phyloP scores from a whole-genome alignment of 2,888 invertebrate species.

The Cataglyphis albicans region DNA sequence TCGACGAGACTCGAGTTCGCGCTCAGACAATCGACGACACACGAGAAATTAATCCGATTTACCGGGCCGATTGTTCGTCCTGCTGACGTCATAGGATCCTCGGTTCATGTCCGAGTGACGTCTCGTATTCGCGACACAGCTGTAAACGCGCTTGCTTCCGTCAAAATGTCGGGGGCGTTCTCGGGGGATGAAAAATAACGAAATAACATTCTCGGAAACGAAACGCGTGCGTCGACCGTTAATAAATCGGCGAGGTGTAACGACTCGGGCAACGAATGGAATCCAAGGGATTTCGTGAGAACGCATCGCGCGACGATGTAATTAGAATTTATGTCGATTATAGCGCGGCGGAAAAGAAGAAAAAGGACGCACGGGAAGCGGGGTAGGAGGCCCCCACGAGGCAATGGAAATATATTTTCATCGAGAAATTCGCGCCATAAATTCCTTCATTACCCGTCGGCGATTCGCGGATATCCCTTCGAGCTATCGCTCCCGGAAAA shows the following conservation, averaged over 20 bases:
- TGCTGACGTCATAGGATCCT: constrained; percentile 37
- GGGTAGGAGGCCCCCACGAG: constrained; percentile 13
- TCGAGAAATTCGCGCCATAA: constrained; percentile 66
- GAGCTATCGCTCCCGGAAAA: constrained; percentile 45
- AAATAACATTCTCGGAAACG: constrained; percentile 57
- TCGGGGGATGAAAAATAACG: not conserved
- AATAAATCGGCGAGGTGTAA: constrained; percentile 45
- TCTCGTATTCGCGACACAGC: constrained; percentile 31
- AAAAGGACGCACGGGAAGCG: constrained; percentile 21
- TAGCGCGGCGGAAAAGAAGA: constrained; percentile 23
- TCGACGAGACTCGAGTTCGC: not conserved
- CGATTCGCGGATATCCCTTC: constrained; percentile 52
- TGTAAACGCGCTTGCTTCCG: constrained; percentile 63
- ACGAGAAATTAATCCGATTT: constrained; percentile 45
- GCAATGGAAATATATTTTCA: constrained; percentile 63
- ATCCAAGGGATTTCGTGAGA: constrained; percentile 45
- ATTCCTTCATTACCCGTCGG: constrained; percentile 64
- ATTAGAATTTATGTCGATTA: constrained; percentile 72
- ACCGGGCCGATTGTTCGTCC: constrained; percentile 17
- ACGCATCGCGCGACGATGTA: constrained; percentile 46
- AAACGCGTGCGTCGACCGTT: constrained; percentile 31
- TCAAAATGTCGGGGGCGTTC: constrained; percentile 46
- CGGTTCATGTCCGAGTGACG: not conserved
- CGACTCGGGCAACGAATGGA: constrained; percentile 54
- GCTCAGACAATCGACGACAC: constrained; percentile 16